phyloP scores from a whole-genome alignment of 2,797 vertebrate species.

The Pipistrellus nathusii region DNA sequence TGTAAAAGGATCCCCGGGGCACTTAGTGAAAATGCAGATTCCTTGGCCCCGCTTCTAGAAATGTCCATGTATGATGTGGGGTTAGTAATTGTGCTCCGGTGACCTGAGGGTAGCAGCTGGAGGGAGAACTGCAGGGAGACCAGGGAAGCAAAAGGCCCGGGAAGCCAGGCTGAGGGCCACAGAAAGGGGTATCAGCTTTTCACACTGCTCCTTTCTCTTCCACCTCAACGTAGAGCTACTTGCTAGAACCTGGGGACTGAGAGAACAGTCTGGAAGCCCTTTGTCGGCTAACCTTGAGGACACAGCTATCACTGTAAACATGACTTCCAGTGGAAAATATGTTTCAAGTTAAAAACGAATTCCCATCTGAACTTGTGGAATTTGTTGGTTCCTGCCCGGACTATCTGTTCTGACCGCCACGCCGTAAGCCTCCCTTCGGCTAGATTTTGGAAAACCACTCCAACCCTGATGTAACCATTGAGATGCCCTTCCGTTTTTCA shows the following conservation, averaged over 20 bases:
- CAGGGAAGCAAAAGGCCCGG: neutral
- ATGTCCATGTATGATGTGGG: neutral
- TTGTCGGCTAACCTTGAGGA: neutral
- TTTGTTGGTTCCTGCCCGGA: neutral
- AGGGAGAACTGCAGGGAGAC: neutral
- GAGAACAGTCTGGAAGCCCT: neutral
- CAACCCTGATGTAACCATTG: neutral
- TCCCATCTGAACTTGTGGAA: slow-evolving; percentile 10
- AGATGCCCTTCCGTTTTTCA: slow-evolving; percentile 4
- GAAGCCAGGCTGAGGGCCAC: neutral
- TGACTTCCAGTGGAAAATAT: slow-evolving; percentile 28
- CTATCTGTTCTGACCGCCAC: neutral
- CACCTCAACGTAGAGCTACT: neutral
- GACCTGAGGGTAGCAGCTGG: neutral
- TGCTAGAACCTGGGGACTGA: neutral
- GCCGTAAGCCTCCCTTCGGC: neutral
- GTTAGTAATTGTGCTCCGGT: neutral
- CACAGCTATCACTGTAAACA: neutral
- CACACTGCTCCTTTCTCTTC: neutral
- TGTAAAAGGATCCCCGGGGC: neutral
- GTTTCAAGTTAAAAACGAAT: slow-evolving; percentile 26
- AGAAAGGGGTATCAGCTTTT: neutral
- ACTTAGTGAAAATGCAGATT: neutral
- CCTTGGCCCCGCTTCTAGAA: slow-evolving; percentile 1
- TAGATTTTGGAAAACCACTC: neutral